phyloP scores from a whole-genome alignment of 2,797 vertebrate genomes.

The Platalea minor region DNA sequence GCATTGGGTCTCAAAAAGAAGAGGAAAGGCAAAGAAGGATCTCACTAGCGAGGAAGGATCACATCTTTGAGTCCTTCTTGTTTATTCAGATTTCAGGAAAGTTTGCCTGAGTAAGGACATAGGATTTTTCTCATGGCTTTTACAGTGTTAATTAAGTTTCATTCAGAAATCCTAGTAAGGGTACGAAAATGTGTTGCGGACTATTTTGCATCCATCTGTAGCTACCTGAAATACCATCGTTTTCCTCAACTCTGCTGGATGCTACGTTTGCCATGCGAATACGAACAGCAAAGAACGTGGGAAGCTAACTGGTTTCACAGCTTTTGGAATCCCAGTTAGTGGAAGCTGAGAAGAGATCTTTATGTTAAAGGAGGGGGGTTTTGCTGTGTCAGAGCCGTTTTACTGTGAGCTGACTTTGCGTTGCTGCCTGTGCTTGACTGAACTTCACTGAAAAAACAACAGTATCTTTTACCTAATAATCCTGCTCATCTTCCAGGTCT shows the following conservation, averaged over 20 bases:
- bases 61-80: neutral
- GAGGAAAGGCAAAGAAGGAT: neutral
- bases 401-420: neutral
- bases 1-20: neutral
- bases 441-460: neutral
- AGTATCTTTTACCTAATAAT: neutral
- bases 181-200: neutral
- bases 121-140: neutral
- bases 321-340: neutral
- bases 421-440: neutral
- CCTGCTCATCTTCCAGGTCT: neutral
- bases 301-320: neutral
- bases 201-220: neutral
- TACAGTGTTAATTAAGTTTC: neutral
- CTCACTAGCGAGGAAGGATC: neutral
- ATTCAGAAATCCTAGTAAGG: neutral
- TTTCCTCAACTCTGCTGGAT: neutral
- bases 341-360: neutral
- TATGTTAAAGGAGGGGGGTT: neutral
- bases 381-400: neutral
- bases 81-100: neutral
- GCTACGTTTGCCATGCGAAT: conserved; percentile 31
- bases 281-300: neutral
- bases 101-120: neutral
- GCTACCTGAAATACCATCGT: neutral